Base-by-base conservation (phyloP, 2,888 invertebrate genomes). In the Erebia palarica region DNA sequence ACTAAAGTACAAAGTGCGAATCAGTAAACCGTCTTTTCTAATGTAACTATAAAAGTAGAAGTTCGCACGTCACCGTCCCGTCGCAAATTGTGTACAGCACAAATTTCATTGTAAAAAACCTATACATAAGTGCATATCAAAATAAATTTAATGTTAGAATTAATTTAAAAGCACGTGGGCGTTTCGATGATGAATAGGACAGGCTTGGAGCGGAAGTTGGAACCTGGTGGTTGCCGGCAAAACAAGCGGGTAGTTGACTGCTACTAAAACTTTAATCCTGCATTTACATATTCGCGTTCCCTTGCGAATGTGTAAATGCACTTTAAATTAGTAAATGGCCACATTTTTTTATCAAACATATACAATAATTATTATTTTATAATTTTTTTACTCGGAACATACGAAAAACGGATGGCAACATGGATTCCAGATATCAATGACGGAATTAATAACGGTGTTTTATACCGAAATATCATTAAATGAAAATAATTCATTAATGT, bases 111-210 rank as follows among this genome's bases (percentile, higher is more conserved):
- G 91, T 92, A 92, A 88, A 89, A 81, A 81, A 68, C 68, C 21
- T 90, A 89, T 86, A 86, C 81, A 85, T 92, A 91, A 92, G 91
- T 87, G 92, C 92, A 92, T 92, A 92, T 92, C 92, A 92, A 86
- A 86, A 83, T 90, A 91, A 89, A 89, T 88, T 84, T 91, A 91
- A 88, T 87, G 84, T 89, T 91, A 90, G 90, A 81, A 68, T 82
- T 90, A 90, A 88, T 88, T 88, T 87, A 81, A 81, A 84, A 82
- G 84, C 80, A 84, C 80, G 81, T 82, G 84, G 83, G 81, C 81
- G 74, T 71, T 70, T 71, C 66, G 69, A 27, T 68, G 27, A 68
- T 66, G 57, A 21, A 53, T 57, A 18, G 44, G 58, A 69, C 63
- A 61, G 61, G 68, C 44, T 61, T 55, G 64, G 44, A 42, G 53